Base-by-base conservation (phyloP, 1,140 invertebrate species). In the Dolichoris vasculosae region DNA sequence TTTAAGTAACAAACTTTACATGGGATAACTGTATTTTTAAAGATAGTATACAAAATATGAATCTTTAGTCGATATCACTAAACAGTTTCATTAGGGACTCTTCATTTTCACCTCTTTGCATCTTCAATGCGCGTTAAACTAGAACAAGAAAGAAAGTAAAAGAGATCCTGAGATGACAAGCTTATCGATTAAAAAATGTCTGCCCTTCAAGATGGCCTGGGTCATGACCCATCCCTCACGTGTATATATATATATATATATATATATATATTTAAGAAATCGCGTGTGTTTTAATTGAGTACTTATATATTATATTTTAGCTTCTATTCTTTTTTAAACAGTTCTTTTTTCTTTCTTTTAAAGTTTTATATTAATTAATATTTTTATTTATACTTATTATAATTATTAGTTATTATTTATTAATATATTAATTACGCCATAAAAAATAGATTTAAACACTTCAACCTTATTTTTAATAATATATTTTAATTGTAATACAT, bases 111-210 rank as follows among this genome's bases (percentile, higher is more conserved):
- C 78, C 86, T 86, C 48, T 87, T 89, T 20, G 30, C 11, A 63
- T 59, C 26, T 46, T 32, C 0, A 26, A 11, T 30, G 48, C 59
- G 40, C 43, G 46, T 7, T 15, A 23, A 40, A 51, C 48, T 8
- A 75, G 13, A 82, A 32, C 32, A 9, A 69, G 82, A 82, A 73
- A 83, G 83, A 85, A 82, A 86, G 85, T 82, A 73, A 83, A 79
- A 87, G 87, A 67, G 59, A 83, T 84, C 71, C n/a, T n/a, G 88
- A 89, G 64, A 87, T 76, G 43, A 83, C 88, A 89, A 88, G 89
- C 89, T 91, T 93, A 93, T 93, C 92, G 93, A 93, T 93, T 93
- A 92, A 93, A 93, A 93, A 93, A 93, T 93, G 93, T 93, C 93
- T 93, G 93, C 93, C 93, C 93, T 93, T 93, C 92, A 93, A 93